Conservation (phyloP, 2,888 invertebrate species). For the Drosophila paramelanica region DNA sequence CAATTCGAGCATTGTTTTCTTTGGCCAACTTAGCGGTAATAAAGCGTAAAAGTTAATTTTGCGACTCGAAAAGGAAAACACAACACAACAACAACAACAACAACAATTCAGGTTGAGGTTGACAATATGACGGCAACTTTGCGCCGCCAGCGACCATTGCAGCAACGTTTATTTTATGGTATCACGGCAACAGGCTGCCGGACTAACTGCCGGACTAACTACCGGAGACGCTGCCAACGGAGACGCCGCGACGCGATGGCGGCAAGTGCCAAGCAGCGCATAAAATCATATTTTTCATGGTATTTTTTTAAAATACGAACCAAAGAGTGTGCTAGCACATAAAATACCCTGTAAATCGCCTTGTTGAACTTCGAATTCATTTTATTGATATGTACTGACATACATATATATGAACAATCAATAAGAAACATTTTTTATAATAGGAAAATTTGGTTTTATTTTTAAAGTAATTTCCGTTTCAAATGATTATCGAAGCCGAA, state of each 20-base stretch:
- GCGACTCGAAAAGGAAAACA: slow-evolving; percentile 33
- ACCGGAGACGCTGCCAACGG: background rate
- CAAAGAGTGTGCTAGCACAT: background rate
- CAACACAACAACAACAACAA: slow-evolving; percentile 1
- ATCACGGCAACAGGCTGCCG: slow-evolving; percentile 51
- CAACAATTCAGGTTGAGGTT: slow-evolving; percentile 28
- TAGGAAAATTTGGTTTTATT: no score
- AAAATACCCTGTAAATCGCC: slow-evolving; percentile 2
- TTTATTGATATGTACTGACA: no score
- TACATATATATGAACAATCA: no score
- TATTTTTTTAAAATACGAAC: slow-evolving; percentile 54
- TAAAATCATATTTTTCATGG: slow-evolving; percentile 75
- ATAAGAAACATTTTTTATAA: no score
- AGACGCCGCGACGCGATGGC: background rate
- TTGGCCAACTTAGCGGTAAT: slow-evolving; percentile 70
- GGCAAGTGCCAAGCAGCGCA: slow-evolving; percentile 45
- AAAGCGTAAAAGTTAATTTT: slow-evolving; percentile 77
- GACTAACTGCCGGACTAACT: slow-evolving; percentile 4
- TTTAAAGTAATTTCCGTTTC: no score
- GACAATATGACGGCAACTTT: slow-evolving; percentile 50
- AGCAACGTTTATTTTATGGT: slow-evolving; percentile 40
- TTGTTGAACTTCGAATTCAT: no score
- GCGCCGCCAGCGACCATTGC: slow-evolving; percentile 23
- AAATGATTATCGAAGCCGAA: no score
- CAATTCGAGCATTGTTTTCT: slow-evolving; percentile 65